Base-by-base conservation (phyloP, 64 coral and sea anemone species). In the Actinia equina region DNA sequence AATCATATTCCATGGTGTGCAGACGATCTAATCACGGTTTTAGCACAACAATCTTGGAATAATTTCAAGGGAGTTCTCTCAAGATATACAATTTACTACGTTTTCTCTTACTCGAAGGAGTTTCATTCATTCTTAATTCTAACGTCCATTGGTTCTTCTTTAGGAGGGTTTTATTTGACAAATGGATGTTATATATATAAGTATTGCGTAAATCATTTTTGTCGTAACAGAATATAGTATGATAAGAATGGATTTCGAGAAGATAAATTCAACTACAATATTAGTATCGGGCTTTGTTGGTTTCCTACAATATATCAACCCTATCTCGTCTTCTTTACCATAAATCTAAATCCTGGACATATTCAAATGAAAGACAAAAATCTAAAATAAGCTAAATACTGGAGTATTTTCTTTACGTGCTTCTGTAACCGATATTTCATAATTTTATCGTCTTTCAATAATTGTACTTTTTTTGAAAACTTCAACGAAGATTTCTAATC, bases 51-150 rank as follows among this genome's bases (percentile, higher is more conserved):
- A 18, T n/a, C 19, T 65, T 65, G 19, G 6, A 23, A 65, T 23
- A 65, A 65, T 65, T 65, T 65, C 62, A 7, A 30, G 1, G 69
- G 69, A 41, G 26, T 74, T 37, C 27, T 41, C n/a, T 74, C n/a
- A 74, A 74, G 20, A 15, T 27, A 0, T 41, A 74, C 26, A 74
- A 12, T 41, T 74, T 74, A 74, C 69, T 74, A 74, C 27, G 11
- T 7, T 27, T 74, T 41, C 26, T 41, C 62, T 65, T 26, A 30
- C 9, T 74, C 41, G n/a, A n/a, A 27, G 25, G n/a, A 30, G 7
- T 74, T 74, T 74, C 69, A 42, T 74, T 74, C 69, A 74, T 74
- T 74, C 69, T 74, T 41, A 65, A 65, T 27, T 26, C 69, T 13
- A 9, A 15, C 41, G 69, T 30, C 26, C 20, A 13, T 30, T 74